Conservation (phyloP, 2,113 vertebrate species). For the Condylura cristata region DNA sequence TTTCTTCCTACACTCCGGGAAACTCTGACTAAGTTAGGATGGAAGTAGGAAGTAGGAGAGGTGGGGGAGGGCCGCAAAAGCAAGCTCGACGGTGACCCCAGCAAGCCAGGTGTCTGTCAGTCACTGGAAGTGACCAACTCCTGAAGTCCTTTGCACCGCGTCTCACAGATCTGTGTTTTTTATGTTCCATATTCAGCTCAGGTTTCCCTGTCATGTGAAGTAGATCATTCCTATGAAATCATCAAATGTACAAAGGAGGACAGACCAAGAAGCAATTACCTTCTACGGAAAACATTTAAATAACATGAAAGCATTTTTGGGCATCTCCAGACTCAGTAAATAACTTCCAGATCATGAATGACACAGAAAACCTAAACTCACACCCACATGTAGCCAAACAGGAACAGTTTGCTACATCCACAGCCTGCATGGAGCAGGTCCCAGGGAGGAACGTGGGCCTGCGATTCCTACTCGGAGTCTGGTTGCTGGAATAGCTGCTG, state of each 20-base stretch:
- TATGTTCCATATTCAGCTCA: not conserved
- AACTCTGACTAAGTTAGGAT: not conserved
- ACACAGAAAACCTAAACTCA: not conserved
- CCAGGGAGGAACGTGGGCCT: not conserved
- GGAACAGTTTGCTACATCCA: not conserved
- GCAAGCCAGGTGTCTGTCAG: not conserved
- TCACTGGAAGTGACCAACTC: not conserved
- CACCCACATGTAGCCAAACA: not conserved
- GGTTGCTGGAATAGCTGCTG: not conserved
- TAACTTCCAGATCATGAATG: not conserved
- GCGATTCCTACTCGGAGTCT: not conserved
- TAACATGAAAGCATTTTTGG: not conserved
- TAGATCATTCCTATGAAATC: not conserved
- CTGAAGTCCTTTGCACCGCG: not conserved
- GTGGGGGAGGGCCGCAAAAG: not conserved
- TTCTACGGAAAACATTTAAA: not conserved
- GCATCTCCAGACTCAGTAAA: not conserved
- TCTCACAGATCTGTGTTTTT: not conserved
- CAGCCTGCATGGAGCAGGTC: too few relatives aligned
- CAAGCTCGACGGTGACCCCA: not conserved
- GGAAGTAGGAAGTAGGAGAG: too few relatives aligned
- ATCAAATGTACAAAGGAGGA: not conserved
- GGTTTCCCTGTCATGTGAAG: not conserved
- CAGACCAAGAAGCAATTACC: not conserved
- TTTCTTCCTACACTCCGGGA: not conserved